A percentile compares a stretch with the other conserved stretches of the same genome.
Evolutionary conservation across 2,888 invertebrate species (phyloP).

Genomic region (Troides helena): DNA sequence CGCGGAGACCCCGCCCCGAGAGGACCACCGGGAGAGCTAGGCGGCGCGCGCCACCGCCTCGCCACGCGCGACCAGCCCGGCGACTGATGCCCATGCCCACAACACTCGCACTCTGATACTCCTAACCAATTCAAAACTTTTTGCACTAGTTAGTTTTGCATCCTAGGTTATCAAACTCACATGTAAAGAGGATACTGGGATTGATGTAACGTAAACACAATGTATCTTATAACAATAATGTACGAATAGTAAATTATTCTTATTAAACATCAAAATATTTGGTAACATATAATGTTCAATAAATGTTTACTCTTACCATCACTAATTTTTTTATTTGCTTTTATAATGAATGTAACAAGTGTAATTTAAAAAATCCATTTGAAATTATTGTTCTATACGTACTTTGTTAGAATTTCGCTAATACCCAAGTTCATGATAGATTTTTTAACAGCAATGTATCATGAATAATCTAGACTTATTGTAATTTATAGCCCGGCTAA

Average conservation of each 20-base stretch:
- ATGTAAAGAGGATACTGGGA: background rate
- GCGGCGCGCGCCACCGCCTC: slow-evolving; percentile 57
- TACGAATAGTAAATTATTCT: background rate
- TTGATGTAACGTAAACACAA: background rate
- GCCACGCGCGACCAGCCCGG: slow-evolving; percentile 44
- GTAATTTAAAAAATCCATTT: too few species aligned
- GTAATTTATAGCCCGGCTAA: slow-evolving; percentile 24
- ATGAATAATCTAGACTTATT: slow-evolving; percentile 22
- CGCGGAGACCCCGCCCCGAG: slow-evolving; percentile 76
- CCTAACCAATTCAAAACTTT: slow-evolving; percentile 29
- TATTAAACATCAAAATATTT: too few species aligned
- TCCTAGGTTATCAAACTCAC: background rate
- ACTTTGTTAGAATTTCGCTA: background rate
- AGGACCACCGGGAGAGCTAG: slow-evolving; percentile 80
- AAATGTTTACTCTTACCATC: too few species aligned
- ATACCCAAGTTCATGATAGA: background rate
- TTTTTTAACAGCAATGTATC: background rate
- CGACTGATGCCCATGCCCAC: slow-evolving; percentile 42
- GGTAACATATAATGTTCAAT: too few species aligned
- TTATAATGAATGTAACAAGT: too few species aligned
- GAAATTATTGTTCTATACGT: too few species aligned
- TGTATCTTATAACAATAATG: background rate
- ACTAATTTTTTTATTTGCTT: too few species aligned
- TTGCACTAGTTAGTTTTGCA: background rate
- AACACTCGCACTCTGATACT: slow-evolving; percentile 44